These are phyloP conservation scores for Thymallus thymallus DNA, from an alignment of 2,113 vertebrate genomes.

Conservation along the genomic window DNA sequence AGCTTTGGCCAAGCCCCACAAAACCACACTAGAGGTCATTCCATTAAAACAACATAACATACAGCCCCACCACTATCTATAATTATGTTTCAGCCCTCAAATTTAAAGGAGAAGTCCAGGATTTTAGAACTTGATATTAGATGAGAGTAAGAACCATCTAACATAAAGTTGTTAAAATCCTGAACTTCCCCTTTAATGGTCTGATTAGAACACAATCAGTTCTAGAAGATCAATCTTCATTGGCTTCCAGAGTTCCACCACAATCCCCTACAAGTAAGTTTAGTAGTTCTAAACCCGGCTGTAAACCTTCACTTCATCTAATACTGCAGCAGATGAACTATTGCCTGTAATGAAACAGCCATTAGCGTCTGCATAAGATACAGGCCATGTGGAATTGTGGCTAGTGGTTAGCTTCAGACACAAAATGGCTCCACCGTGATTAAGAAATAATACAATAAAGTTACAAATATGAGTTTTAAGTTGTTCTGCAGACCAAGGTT, in stretches of 20 bases:
- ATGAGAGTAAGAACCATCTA: no score
- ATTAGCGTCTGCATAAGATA: conserved; percentile 17
- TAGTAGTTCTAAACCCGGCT: conserved; percentile 4
- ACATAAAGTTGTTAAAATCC: neutral
- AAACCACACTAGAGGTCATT: conserved; percentile 63
- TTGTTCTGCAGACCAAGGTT: neutral
- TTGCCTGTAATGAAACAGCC: conserved; percentile 1
- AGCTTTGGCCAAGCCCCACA: no score
- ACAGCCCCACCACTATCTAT: conserved; percentile 30
- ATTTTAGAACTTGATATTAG: no score
- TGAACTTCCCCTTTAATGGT: neutral
- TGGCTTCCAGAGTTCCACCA: conserved; percentile 24
- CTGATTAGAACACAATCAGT: conserved; percentile 43
- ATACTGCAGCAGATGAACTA: conserved; percentile 3
- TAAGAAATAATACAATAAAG: neutral
- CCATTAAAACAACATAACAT: conserved; percentile 55
- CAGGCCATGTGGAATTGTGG: neutral
- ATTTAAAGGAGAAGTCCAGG: no score
- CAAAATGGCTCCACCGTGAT: neutral
- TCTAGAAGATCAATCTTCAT: conserved; percentile 23
- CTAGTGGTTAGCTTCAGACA: neutral
- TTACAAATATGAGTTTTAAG: neutral
- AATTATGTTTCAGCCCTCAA: conserved; percentile 27
- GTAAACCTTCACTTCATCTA: neutral
- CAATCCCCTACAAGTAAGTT: conserved; percentile 5